These are phyloP conservation scores for Pseudomyrmex concolor DNA, from an alignment of 1,140 invertebrate genomes.

Conservation along the genomic window DNA sequence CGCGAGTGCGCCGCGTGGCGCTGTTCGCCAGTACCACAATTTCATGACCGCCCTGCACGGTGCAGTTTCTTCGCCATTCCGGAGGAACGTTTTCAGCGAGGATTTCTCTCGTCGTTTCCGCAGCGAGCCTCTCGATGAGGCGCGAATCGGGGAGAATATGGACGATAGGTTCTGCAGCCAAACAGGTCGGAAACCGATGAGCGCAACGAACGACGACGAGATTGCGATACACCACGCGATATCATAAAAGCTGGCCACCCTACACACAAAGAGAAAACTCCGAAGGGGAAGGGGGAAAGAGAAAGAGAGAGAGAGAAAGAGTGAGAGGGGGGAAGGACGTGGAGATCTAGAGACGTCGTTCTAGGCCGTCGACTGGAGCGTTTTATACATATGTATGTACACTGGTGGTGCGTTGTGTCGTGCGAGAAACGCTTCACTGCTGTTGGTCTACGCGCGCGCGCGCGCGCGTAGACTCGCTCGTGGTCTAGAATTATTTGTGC, in stretches of 20 bases:
- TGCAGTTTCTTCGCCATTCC: background rate
- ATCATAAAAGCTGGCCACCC: constrained; percentile 46
- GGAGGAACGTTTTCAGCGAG: background rate
- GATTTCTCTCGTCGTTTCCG: background rate
- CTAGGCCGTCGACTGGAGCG: background rate
- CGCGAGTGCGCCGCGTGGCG: constrained; percentile 52
- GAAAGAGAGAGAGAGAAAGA: background rate
- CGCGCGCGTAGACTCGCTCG: background rate
- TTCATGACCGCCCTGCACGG: constrained; percentile 37
- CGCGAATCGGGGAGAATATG: constrained; percentile 30
- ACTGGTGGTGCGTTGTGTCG: constrained; percentile 15
- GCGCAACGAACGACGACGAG: background rate
- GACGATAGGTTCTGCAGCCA: background rate
- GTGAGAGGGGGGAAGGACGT: constrained; percentile 1
- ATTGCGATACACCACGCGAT: constrained; percentile 63
- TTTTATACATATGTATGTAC: constrained; percentile 13
- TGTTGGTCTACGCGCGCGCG: background rate
- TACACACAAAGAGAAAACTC: constrained; percentile 40
- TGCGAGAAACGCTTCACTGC: constrained; percentile 5
- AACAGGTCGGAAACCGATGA: background rate
- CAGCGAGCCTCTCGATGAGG: background rate
- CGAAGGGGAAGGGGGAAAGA: background rate
- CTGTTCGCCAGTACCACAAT: constrained; percentile 53
- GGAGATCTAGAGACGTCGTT: background rate
- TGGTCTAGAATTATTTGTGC: constrained; percentile 40